A percentile compares a stretch with the other conserved stretches of the same genome.
Conservation (phyloP, 2,113 vertebrate species). For the Pachypanchax playfairii region DNA sequence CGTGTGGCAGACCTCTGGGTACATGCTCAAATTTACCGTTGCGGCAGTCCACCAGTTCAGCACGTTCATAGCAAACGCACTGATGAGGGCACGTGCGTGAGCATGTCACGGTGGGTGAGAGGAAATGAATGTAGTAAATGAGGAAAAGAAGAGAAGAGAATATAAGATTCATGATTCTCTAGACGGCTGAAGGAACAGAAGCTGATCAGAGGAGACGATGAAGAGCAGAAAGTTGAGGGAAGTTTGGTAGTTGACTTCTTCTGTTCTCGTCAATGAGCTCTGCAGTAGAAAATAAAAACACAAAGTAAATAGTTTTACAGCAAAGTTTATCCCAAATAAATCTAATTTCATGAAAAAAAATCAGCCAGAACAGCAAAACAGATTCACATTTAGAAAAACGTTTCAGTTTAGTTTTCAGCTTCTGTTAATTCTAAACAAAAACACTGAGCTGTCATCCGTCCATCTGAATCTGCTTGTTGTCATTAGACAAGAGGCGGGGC, state of each 20-base stretch:
- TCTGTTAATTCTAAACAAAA: too few species aligned
- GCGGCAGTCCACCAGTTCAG: conserved; percentile 75
- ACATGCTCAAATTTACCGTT: conserved; percentile 49
- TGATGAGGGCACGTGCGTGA: conserved; percentile 45
- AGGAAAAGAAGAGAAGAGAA: neutral
- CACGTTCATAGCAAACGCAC: conserved; percentile 72
- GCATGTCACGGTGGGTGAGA: neutral
- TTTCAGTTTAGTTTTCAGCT: too few species aligned
- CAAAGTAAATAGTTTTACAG: neutral
- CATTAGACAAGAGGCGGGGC: too few species aligned
- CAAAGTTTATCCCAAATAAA: too few species aligned
- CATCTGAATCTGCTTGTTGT: too few species aligned
- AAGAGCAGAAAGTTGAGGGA: conserved; percentile 1
- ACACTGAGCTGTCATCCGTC: too few species aligned
- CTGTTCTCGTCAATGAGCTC: neutral
- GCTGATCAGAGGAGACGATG: neutral
- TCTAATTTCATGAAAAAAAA: too few species aligned
- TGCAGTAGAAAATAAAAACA: neutral
- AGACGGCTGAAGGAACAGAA: neutral
- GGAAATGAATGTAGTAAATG: conserved; percentile 8
- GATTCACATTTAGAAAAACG: too few species aligned
- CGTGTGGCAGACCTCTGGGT: conserved; percentile 65
- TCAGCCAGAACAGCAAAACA: too few species aligned
- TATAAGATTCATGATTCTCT: conserved; percentile 29
- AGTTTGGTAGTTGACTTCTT: conserved; percentile 7